Conservation (phyloP, 2,113 vertebrate genomes). For the Aleadryas rufinucha region DNA sequence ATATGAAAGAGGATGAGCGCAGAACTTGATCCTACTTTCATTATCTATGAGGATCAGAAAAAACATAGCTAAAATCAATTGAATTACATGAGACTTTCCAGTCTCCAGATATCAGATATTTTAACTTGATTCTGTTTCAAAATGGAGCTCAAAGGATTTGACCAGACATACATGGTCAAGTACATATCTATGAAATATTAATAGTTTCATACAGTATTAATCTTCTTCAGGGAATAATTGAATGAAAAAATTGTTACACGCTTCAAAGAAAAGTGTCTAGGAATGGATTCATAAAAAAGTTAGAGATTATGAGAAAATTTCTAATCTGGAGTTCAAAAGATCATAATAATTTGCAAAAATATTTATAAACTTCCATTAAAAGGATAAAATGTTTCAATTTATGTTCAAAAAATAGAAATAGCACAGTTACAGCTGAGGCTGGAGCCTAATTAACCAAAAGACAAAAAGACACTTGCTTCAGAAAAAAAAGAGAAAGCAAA, state of each 20-base stretch:
- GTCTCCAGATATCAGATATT: not conserved
- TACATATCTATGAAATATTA: not conserved
- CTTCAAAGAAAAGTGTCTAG: not conserved
- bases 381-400: not conserved
- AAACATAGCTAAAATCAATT: not conserved
- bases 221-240: not conserved
- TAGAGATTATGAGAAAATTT: not conserved
- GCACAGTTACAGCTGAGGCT: not conserved
- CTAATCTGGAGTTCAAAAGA: not conserved
- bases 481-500: not conserved
- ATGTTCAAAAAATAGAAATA: not conserved
- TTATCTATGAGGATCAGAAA: not conserved
- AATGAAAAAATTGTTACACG: not conserved
- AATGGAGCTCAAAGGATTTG: not conserved
- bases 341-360: not conserved
- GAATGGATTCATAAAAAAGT: not conserved
- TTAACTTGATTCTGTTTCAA: not conserved
- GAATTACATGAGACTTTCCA: not conserved
- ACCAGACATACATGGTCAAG: not conserved
- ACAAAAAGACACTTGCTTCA: not conserved
- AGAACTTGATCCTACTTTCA: not conserved
- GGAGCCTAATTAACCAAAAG: not conserved
- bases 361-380: not conserved
- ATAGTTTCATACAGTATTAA: not conserved
- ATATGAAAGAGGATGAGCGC: not conserved